A percentile compares a stretch with the other conserved stretches of the same genome.
These are phyloP conservation scores for Polylopha cassiicola DNA, from an alignment of 2,888 invertebrate species.

Conservation along the genomic window DNA sequence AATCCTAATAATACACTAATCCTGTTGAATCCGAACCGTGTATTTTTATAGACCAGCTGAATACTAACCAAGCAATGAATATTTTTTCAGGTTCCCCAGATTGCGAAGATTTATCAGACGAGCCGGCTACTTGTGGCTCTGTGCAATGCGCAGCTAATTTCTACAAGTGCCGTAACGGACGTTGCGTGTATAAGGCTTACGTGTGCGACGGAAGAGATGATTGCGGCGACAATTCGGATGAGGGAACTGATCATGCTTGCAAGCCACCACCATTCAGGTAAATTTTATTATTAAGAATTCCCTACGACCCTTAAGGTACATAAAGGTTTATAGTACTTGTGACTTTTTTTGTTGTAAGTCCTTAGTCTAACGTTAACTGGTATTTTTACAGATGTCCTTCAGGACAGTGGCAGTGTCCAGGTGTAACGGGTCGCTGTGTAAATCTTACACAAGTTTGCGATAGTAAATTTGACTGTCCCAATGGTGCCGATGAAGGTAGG, in stretches of 20 bases:
- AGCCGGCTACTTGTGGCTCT: constrained; percentile 87
- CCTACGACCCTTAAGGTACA: neutral
- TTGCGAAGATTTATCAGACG: constrained; percentile 95
- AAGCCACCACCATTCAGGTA: constrained; percentile 83
- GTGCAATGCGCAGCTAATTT: constrained; percentile 86
- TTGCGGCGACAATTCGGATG: constrained; percentile 94
- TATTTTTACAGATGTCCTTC: constrained; percentile 78
- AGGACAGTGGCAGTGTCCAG: constrained; percentile 92
- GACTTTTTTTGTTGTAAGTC: neutral
- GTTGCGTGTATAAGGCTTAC: constrained; percentile 94
- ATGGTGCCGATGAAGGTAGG: constrained; percentile 93
- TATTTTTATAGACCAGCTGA: too few species aligned
- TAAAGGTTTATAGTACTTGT: neutral
- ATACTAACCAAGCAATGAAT: too few species aligned
- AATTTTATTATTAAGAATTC: neutral
- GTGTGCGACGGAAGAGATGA: constrained; percentile 96
- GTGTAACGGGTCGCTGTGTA: constrained; percentile 87
- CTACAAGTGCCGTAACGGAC: constrained; percentile 89
- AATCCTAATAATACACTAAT: too few species aligned
- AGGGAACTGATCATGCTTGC: constrained; percentile 89
- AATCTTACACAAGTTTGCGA: constrained; percentile 94
- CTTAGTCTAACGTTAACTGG: neutral
- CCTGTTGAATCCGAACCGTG: too few species aligned
- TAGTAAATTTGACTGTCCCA: constrained; percentile 91
- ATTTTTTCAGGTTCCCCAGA: constrained; percentile 80